A percentile compares a stretch with the other conserved stretches of the same genome.
phyloP scores from a whole-genome alignment of 1,140 invertebrate species.

The Lethocerus indicus region DNA sequence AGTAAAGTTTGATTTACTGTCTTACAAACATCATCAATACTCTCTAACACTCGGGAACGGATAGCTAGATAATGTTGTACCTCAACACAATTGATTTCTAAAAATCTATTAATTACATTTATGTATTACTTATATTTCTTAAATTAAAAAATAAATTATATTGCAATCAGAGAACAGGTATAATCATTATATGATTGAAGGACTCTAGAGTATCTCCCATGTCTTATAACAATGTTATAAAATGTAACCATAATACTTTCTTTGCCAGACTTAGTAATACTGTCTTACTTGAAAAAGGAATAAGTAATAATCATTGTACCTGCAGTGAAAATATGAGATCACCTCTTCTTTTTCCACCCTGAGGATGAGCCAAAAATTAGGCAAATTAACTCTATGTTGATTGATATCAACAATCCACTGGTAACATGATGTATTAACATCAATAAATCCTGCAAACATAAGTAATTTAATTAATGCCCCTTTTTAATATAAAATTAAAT shows the following conservation, averaged over 20 bases:
- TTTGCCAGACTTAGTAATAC: too few relatives aligned
- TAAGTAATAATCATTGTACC: constrained; percentile 22
- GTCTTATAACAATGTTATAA: not conserved
- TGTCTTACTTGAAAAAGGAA: not conserved
- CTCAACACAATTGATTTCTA: constrained; percentile 32
- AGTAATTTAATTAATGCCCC: too few relatives aligned
- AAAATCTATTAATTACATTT: constrained; percentile 32
- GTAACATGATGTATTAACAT: too few relatives aligned
- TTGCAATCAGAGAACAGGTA: not conserved
- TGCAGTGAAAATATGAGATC: constrained; percentile 52
- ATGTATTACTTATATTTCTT: too few relatives aligned
- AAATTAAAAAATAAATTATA: constrained; percentile 6
- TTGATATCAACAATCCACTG: constrained; percentile 35
- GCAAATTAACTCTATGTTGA: constrained; percentile 24
- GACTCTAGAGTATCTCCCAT: not conserved
- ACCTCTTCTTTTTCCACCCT: constrained; percentile 39
- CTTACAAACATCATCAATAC: constrained; percentile 41
- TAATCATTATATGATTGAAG: not conserved
- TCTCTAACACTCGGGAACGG: constrained; percentile 31
- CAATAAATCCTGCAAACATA: too few relatives aligned
- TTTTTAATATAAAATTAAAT: too few relatives aligned
- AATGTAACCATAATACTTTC: too few relatives aligned
- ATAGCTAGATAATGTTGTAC: constrained; percentile 33
- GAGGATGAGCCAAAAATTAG: constrained; percentile 62
- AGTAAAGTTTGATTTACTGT: constrained; percentile 56